These are phyloP conservation scores for Berghia stephanieae DNA, from an alignment of 1,140 invertebrate genomes.

Conservation along the genomic window DNA sequence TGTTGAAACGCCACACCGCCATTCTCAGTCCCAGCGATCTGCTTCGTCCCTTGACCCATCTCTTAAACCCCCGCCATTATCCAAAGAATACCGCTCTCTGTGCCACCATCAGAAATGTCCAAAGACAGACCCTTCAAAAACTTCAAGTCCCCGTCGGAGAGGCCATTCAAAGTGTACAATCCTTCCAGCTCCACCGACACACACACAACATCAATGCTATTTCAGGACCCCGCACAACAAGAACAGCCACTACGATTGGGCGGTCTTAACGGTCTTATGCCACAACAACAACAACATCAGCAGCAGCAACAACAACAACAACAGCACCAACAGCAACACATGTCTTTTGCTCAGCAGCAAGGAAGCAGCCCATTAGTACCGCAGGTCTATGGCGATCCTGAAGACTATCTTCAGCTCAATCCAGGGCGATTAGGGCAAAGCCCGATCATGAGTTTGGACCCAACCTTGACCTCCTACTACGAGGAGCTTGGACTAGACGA, in stretches of 20 bases:
- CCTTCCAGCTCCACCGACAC: neutral
- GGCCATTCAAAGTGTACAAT: constrained; percentile 17
- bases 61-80: too few relatives aligned
- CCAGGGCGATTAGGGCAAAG: too few relatives aligned
- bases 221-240: neutral
- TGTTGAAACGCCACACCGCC: too few relatives aligned
- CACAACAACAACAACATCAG: neutral
- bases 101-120: neutral
- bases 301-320: neutral
- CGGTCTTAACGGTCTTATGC: neutral
- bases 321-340: neutral
- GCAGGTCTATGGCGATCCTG: constrained; percentile 10
- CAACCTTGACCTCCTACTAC: neutral
- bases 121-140: constrained; percentile 12
- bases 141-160: neutral
- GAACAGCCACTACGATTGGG: neutral
- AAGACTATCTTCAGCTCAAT: neutral
- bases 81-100: neutral
- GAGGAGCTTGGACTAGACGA: neutral
- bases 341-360: neutral
- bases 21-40: too few relatives aligned
- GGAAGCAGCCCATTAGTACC: neutral
- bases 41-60: too few relatives aligned
- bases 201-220: neutral
- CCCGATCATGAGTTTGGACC: neutral